Percentiles rank a stretch among this genome's conserved stretches.
phyloP scores from a whole-genome alignment of 2,888 invertebrate genomes.

The Ariolimax columbianus region DNA sequence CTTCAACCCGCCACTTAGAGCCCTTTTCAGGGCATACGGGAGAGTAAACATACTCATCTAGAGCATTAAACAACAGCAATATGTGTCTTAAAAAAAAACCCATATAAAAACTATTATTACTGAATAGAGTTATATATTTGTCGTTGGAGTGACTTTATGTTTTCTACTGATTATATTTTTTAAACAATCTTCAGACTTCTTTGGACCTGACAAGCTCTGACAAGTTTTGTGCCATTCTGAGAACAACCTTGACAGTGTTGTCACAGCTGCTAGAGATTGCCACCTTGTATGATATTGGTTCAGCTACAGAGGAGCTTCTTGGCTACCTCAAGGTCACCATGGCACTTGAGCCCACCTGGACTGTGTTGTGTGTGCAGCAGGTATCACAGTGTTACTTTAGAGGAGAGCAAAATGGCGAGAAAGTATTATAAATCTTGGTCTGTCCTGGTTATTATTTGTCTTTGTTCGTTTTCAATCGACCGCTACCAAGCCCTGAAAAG shows the following conservation, averaged over 20 bases:
- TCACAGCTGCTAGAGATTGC: constrained; percentile 81
- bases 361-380: constrained; percentile 88
- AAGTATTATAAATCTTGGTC: no score
- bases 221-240: constrained; percentile 75
- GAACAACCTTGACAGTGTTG: constrained; percentile 83
- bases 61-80: no score
- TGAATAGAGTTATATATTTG: not conserved
- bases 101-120: not conserved
- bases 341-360: constrained; percentile 84
- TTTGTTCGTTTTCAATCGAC: no score
- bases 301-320: constrained; percentile 89
- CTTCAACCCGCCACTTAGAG: no score
- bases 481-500: no score
- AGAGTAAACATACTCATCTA: no score
- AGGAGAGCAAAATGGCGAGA: no score
- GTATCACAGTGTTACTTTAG: constrained; percentile 74
- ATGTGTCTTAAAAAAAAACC: no score
- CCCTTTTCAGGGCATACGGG: no score
- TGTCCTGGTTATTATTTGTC: no score
- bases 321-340: constrained; percentile 87
- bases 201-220: constrained; percentile 78
- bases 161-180: not conserved
- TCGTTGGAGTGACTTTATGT: not conserved
- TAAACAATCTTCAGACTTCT: constrained; percentile 76
- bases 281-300: constrained; percentile 83